Base-by-base conservation (phyloP, 1,140 invertebrate genomes). In the Drosophila busckii region DNA sequence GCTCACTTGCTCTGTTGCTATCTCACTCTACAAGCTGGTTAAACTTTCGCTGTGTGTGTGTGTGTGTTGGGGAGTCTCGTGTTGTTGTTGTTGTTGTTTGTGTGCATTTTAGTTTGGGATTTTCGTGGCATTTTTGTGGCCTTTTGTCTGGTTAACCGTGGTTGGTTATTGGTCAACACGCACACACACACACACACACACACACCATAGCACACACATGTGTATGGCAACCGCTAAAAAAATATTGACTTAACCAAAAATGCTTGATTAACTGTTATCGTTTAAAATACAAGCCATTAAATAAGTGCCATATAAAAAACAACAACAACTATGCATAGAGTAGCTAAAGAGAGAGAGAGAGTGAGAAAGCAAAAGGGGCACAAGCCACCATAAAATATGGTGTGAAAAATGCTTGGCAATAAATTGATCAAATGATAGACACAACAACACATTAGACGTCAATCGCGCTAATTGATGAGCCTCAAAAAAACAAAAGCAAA, bases 61-160 rank as follows among this genome's bases (percentile, higher is more conserved):
- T 42, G 9, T 59, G 46, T 20, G 52, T 34, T 12, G 32, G n/a
- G n/a, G n/a, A n/a, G n/a, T n/a, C n/a, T n/a, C n/a, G n/a, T n/a
- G 34, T 50, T 54, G 53, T 53, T 58, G 52, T 28, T 70, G 52
- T 52, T 44, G 55, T 50, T 75, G 70, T 70, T 70, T 83, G 76
- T 76, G 70, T 83, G 66, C 76, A 83, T 78, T 85, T 85, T 85
- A 84, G 84, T 86, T 86, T 84, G 78, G 78, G 70, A 86, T 86
- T 85, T 85, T 80, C 82, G 84, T 85, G 84, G 84, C 84, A 86
- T 86, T 86, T 86, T 86, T 86, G 84, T 86, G 84, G 84, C 84
- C 84, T 85, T 86, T 86, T 86, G 63, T 86, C 73, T 86, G 84
- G 84, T 86, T 86, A 86, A 86, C 84, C 84, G 70, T 85, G 65